phyloP scores from a whole-genome alignment of 2,113 vertebrate species.

The Cochlearius cochlearius region DNA sequence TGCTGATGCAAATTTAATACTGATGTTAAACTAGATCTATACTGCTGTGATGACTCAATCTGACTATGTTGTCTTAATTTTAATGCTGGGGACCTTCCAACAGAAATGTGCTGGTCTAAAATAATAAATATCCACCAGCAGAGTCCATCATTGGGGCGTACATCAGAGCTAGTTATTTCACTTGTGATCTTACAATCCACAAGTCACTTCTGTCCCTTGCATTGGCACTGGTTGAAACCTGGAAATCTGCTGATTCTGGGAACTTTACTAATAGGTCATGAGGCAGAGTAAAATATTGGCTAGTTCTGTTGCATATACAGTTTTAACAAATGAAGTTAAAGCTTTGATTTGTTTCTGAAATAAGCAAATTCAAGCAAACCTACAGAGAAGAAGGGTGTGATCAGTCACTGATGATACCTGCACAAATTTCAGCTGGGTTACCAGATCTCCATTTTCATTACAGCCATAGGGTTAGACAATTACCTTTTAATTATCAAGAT shows the following conservation, averaged over 20 bases:
- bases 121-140: not conserved
- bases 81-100: not conserved
- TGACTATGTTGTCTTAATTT: not conserved
- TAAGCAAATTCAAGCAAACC: constrained; percentile 30
- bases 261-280: not conserved
- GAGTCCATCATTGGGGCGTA: not conserved
- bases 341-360: constrained; percentile 48
- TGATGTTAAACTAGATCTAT: not conserved
- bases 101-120: not conserved
- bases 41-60: not conserved
- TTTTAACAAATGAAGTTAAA: constrained; percentile 34
- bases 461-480: not conserved
- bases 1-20: not conserved
- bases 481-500: not conserved
- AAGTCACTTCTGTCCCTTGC: not conserved
- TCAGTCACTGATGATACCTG: not conserved
- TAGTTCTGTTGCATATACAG: constrained; percentile 17
- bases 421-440: not conserved
- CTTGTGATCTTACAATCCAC: not conserved
- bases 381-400: not conserved
- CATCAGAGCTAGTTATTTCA: not conserved
- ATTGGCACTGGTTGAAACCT: not conserved
- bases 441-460: not conserved
- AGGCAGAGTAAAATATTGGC: not conserved
- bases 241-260: constrained; percentile 36